A percentile compares a stretch with the other conserved stretches of the same genome.
Evolutionary conservation across 2,797 vertebrate species (phyloP).

Genomic region (Tamandua tetradactyla): DNA sequence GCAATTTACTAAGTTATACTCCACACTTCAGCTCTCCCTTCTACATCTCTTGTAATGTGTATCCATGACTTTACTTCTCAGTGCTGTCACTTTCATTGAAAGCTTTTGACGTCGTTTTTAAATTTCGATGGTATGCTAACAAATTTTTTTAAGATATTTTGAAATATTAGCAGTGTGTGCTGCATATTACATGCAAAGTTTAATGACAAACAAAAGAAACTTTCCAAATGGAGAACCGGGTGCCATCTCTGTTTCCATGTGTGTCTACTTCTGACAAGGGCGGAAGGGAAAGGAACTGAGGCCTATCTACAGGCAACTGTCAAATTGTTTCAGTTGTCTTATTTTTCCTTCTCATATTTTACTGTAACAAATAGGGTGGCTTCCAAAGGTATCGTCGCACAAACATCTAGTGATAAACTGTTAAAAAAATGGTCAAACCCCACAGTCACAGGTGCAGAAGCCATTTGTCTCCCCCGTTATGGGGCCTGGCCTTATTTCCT

Average conservation of each 20-base stretch:
- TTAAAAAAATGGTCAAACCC: not conserved
- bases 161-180: not conserved
- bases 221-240: not conserved
- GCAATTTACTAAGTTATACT: not conserved
- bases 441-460: not conserved
- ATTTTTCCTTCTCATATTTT: not conserved
- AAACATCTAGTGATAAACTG: not conserved
- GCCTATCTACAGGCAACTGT: not conserved
- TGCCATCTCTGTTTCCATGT: not conserved
- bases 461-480: rapidly evolving
- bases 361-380: not conserved
- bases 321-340: not conserved
- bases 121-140: not conserved
- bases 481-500: not conserved
- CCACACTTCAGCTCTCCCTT: rapidly evolving
- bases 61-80: not conserved
- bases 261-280: not conserved
- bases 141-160: not conserved
- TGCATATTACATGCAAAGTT: not conserved
- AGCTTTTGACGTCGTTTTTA: not conserved
- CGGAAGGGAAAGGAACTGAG: not conserved
- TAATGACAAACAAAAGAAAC: too few relatives aligned
- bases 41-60: not conserved
- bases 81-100: rapidly evolving
- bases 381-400: not conserved